Evolutionary conservation across 1,140 invertebrate species (phyloP).

Genomic region (Neodiprion pinetum): DNA sequence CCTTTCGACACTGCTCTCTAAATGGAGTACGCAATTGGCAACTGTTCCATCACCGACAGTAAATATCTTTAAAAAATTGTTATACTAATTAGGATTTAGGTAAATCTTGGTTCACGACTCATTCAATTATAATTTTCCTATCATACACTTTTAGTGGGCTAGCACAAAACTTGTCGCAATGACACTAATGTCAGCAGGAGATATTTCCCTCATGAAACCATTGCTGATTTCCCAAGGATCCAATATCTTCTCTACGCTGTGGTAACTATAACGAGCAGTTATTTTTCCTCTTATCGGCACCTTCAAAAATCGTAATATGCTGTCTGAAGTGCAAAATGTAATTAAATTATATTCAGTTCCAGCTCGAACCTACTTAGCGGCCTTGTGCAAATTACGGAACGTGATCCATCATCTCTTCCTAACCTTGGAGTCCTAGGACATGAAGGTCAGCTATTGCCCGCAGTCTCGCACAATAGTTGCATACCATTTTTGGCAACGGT

Average conservation of each 20-base stretch:
- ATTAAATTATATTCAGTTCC: constrained; percentile 35
- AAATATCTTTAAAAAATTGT: constrained; percentile 23
- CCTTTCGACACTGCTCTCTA: constrained; percentile 42
- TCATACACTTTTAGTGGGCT: constrained; percentile 44
- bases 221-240: constrained; percentile 37
- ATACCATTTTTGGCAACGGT: constrained; percentile 45
- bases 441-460: constrained; percentile 49
- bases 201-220: constrained; percentile 37
- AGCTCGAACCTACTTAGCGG: constrained; percentile 53
- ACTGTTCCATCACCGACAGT: constrained; percentile 45
- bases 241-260: constrained; percentile 43
- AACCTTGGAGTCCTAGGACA: constrained; percentile 45
- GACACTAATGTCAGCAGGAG: constrained; percentile 38
- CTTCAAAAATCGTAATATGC: neutral
- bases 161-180: constrained; percentile 47
- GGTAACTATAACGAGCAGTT: constrained; percentile 32
- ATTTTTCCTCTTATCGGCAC: no score
- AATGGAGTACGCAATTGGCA: constrained; percentile 53
- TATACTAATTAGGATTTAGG: constrained; percentile 5
- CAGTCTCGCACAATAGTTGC: constrained; percentile 41
- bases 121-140: constrained; percentile 11
- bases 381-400: constrained; percentile 26
- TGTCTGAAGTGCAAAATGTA: neutral
- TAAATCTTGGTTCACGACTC: neutral
- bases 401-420: constrained; percentile 50